A percentile compares a stretch with the other conserved stretches of the same genome.
Evolutionary conservation across 2,888 invertebrate species (phyloP).

Genomic region (Pharmacophagus antenor): DNA sequence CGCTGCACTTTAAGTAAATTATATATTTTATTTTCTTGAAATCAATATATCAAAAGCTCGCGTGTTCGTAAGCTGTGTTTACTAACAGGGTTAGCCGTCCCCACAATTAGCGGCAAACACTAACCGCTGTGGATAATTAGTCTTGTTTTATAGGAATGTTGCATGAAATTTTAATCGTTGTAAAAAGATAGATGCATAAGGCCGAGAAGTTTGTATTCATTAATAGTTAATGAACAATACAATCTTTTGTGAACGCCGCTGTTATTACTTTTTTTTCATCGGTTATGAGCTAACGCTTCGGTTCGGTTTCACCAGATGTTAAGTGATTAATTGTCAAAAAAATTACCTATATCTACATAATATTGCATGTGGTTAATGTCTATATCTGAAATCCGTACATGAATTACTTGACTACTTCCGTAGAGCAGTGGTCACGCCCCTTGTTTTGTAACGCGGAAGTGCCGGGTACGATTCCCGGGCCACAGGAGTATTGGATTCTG

Average conservation of each 20-base stretch:
- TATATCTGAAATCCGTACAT: too few species aligned
- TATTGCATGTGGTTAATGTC: too few species aligned
- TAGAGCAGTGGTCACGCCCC: too few species aligned
- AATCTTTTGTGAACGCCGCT: neutral
- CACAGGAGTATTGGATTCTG: too few species aligned
- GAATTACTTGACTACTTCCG: too few species aligned
- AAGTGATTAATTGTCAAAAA: too few species aligned
- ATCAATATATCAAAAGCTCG: neutral
- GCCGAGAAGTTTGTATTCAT: neutral
- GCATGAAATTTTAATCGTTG: conserved; percentile 5
- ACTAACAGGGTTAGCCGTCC: conserved; percentile 15
- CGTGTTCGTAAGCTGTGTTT: neutral
- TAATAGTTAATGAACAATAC: conserved; percentile 2
- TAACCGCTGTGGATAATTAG: conserved; percentile 1
- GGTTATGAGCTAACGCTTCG: too few species aligned
- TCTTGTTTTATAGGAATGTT: conserved; percentile 4
- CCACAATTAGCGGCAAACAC: conserved; percentile 14
- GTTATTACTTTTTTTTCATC: neutral
- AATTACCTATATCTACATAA: too few species aligned
- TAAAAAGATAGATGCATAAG: conserved; percentile 5
- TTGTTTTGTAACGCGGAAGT: too few species aligned
- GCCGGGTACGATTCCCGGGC: too few species aligned
- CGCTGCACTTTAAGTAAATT: neutral
- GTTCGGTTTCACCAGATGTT: too few species aligned
- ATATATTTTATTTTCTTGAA: neutral